Evolutionary conservation across 2,888 invertebrate genomes (phyloP).

Genomic region (Melanostoma mellinum): DNA sequence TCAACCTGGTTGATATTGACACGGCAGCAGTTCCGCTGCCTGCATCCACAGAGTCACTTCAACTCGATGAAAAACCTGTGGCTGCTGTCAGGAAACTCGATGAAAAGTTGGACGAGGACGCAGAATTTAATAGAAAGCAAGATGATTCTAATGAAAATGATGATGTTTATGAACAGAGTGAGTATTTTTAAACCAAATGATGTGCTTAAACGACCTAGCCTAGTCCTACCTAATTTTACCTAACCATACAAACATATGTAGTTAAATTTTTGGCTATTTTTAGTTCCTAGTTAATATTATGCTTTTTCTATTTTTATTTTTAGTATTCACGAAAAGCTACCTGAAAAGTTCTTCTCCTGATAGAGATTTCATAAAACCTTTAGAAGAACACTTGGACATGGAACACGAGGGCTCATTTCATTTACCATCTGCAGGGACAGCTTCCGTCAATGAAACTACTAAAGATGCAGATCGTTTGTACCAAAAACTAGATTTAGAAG

Average conservation of each 20-base stretch:
- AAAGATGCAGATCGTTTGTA: constrained; percentile 6
- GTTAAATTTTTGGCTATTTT: no score
- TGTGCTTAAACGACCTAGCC: not conserved
- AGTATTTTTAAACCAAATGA: not conserved
- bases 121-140: constrained; percentile 77
- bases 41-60: constrained; percentile 56
- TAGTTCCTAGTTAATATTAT: no score
- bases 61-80: constrained; percentile 47
- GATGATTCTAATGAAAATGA: constrained; percentile 26
- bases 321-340: no score
- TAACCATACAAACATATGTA: no score
- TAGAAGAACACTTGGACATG: no score
- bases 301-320: no score
- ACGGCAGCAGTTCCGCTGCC: constrained; percentile 27
- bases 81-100: constrained; percentile 16
- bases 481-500: constrained; percentile 5
- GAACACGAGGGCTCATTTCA: no score
- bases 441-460: not conserved
- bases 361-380: no score
- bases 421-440: no score
- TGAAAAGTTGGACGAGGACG: constrained; percentile 82
- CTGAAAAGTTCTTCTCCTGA: no score
- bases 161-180: constrained; percentile 23
- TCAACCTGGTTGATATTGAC: constrained; percentile 7
- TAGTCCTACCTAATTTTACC: not conserved